phyloP scores from a whole-genome alignment of 2,888 invertebrate genomes.

The Trichogramma evanescens region DNA sequence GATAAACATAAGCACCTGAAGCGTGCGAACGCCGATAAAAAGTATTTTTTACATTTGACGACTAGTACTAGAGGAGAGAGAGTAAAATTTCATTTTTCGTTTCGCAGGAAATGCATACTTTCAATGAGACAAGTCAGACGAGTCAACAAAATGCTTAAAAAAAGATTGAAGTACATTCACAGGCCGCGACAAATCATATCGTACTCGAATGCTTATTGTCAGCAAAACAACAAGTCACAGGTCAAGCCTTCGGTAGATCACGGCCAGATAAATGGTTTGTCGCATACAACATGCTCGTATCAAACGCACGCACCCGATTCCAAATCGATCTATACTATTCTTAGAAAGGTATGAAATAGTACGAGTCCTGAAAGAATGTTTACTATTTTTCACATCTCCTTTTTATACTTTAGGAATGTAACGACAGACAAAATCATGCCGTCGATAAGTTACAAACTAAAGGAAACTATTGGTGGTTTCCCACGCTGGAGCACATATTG shows the following conservation, averaged over 20 bases:
- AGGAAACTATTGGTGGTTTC: slow-evolving; percentile 31
- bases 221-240: no score
- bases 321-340: slow-evolving; percentile 9
- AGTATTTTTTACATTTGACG: slow-evolving; percentile 24
- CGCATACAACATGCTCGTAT: no score
- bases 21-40: slow-evolving; percentile 33
- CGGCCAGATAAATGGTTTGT: no score
- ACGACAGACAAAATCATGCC: slow-evolving; percentile 22
- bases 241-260: no score
- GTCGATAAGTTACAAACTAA: slow-evolving; percentile 24
- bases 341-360: slow-evolving; percentile 11
- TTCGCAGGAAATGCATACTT: slow-evolving; percentile 30
- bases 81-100: slow-evolving; percentile 9
- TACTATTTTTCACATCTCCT: neutral
- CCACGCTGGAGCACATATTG: slow-evolving; percentile 31
- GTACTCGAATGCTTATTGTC: neutral
- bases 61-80: slow-evolving; percentile 3
- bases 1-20: slow-evolving; percentile 33
- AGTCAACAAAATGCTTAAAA: slow-evolving; percentile 5
- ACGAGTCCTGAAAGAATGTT: neutral
- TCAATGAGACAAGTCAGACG: slow-evolving; percentile 28
- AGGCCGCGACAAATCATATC: neutral
- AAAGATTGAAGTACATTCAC: slow-evolving; percentile 10
- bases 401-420: slow-evolving; percentile 24
- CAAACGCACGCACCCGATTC: neutral